Conservation (phyloP, 2,888 invertebrate genomes). For the Cephalotes varians region DNA sequence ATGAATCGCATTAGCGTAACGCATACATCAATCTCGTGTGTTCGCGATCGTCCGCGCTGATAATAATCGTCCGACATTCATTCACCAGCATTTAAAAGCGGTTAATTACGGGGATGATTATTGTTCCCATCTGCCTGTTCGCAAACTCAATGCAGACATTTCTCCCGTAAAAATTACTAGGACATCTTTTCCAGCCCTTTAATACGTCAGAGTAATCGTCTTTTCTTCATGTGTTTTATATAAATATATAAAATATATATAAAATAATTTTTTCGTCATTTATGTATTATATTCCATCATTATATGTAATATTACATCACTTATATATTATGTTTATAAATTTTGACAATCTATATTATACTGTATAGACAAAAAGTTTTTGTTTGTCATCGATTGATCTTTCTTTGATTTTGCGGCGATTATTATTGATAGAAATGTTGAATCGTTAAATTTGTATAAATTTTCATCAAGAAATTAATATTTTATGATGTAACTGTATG, state of each 20-base stretch:
- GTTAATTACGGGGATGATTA: constrained; percentile 42
- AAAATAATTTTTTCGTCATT: not conserved
- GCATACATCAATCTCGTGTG: constrained; percentile 48
- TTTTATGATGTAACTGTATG: not conserved
- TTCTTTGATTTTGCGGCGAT: not conserved
- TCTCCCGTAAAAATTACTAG: constrained; percentile 25
- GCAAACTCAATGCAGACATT: constrained; percentile 28
- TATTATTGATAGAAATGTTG: not conserved
- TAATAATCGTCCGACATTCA: constrained; percentile 41
- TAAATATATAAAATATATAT: no score
- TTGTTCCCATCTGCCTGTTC: constrained; percentile 17
- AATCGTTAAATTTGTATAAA: not conserved
- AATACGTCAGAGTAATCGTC: not conserved
- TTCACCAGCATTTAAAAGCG: constrained; percentile 47
- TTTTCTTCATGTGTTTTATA: no score
- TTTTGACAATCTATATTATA: not conserved
- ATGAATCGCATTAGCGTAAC: constrained; percentile 18
- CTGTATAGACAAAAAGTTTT: not conserved
- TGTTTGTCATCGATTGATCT: not conserved
- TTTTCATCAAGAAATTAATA: not conserved
- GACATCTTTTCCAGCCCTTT: not conserved
- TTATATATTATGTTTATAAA: not conserved
- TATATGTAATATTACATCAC: not conserved
- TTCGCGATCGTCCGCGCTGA: constrained; percentile 33
- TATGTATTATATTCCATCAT: not conserved